phyloP scores from a whole-genome alignment of 2,113 vertebrate species.

The Bambusicola thoracicus region DNA sequence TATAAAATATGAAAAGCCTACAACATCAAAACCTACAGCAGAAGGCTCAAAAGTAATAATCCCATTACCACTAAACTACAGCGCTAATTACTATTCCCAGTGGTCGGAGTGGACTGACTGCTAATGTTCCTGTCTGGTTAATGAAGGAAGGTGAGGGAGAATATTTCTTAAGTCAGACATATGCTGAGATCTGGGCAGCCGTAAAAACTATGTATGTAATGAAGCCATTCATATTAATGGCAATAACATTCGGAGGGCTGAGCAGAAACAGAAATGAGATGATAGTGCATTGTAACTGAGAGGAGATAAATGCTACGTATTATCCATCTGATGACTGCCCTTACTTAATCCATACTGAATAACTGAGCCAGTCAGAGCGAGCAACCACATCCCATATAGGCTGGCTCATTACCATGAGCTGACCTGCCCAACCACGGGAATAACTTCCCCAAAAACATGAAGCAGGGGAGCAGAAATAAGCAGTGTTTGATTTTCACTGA shows the following conservation, averaged over 20 bases:
- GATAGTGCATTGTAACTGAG: background rate
- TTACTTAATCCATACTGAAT: background rate
- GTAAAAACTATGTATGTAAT: constrained; percentile 42
- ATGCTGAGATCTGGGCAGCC: constrained; percentile 53
- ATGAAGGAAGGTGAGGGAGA: constrained; percentile 65
- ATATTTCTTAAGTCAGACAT: constrained; percentile 58
- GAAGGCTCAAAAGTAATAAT: constrained; percentile 67
- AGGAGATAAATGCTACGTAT: constrained; percentile 21
- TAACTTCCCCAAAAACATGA: background rate
- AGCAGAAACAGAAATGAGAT: constrained; percentile 33
- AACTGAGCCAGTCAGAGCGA: background rate
- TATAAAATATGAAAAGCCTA: constrained; percentile 67
- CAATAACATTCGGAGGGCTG: constrained; percentile 22
- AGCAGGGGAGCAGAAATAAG: background rate
- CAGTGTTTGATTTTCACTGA: background rate
- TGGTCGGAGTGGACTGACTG: constrained; percentile 58
- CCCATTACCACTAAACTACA: constrained; percentile 68
- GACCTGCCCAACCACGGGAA: background rate
- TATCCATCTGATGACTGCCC: background rate
- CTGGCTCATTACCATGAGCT: background rate
- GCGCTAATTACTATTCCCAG: constrained; percentile 66
- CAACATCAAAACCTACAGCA: constrained; percentile 53
- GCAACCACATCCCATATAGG: background rate
- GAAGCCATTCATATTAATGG: constrained; percentile 63
- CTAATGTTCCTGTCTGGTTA: constrained; percentile 62